phyloP scores from a whole-genome alignment of 2,888 invertebrate genomes.

The Cataglyphis altisquamis region DNA sequence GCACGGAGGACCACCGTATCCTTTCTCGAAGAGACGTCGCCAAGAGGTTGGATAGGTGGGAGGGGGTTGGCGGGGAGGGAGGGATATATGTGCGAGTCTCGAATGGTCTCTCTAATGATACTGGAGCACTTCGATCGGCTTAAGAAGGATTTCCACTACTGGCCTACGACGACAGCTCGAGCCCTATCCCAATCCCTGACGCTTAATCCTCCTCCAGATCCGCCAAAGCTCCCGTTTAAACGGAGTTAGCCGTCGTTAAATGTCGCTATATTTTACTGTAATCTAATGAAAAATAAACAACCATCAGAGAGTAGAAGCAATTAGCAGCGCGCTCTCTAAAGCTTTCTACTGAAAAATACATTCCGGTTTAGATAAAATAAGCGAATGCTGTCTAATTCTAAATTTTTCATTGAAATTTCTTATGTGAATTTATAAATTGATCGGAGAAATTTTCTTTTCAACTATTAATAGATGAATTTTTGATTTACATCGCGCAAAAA shows the following conservation, averaged over 20 bases:
- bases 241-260: constrained; percentile 12
- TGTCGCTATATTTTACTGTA: constrained; percentile 30
- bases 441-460: not conserved
- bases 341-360: constrained; percentile 1
- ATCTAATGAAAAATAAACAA: constrained; percentile 40
- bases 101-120: constrained; percentile 81
- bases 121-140: constrained; percentile 72
- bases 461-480: too few species aligned
- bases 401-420: not conserved
- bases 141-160: constrained; percentile 48
- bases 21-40: constrained; percentile 61
- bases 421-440: not conserved
- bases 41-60: constrained; percentile 75
- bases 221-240: constrained; percentile 20
- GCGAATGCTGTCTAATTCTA: not conserved
- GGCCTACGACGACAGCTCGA: constrained; percentile 29
- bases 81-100: constrained; percentile 77
- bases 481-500: not conserved
- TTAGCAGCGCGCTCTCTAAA: constrained; percentile 14
- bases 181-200: not conserved
- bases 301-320: constrained; percentile 19
- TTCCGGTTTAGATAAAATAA: constrained; percentile 23
- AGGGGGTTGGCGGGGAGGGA: constrained; percentile 67
- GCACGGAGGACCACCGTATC: constrained; percentile 62
- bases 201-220: constrained; percentile 23